phyloP scores from a whole-genome alignment of 2,113 vertebrate genomes.

The Rhodinocichla rosea region DNA sequence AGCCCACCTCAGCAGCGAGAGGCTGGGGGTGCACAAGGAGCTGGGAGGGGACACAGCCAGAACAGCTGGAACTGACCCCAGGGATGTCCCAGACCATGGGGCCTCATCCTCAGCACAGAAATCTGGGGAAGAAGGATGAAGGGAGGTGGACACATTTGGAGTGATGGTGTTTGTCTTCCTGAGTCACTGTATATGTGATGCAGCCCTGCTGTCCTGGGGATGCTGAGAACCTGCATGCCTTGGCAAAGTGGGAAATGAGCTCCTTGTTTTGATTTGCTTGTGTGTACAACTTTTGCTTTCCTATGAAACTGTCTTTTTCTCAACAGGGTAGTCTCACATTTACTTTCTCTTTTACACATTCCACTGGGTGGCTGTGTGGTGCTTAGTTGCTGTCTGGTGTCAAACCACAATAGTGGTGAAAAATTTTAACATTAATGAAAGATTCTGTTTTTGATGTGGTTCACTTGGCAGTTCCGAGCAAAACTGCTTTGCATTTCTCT shows the following conservation, averaged over 20 bases:
- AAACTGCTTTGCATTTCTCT: neutral
- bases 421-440: neutral
- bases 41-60: neutral
- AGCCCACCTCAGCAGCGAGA: neutral
- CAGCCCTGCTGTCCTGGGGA: neutral
- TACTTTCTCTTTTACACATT: neutral
- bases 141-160: accelerated
- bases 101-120: neutral
- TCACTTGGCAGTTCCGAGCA: neutral
- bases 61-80: neutral
- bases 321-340: neutral
- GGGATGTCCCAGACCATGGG: too few relatives aligned
- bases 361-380: neutral
- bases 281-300: neutral
- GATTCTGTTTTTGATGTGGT: neutral
- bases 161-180: neutral
- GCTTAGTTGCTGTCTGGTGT: neutral
- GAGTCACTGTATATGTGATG: neutral
- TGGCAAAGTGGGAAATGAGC: neutral
- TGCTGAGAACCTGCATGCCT: neutral
- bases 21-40: neutral
- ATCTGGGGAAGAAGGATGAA: neutral
- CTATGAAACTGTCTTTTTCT: neutral
- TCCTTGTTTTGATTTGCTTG: neutral
- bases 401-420: neutral